These are phyloP conservation scores for Pterostichus madidus DNA, from an alignment of 2,888 invertebrate genomes.

Conservation along the genomic window DNA sequence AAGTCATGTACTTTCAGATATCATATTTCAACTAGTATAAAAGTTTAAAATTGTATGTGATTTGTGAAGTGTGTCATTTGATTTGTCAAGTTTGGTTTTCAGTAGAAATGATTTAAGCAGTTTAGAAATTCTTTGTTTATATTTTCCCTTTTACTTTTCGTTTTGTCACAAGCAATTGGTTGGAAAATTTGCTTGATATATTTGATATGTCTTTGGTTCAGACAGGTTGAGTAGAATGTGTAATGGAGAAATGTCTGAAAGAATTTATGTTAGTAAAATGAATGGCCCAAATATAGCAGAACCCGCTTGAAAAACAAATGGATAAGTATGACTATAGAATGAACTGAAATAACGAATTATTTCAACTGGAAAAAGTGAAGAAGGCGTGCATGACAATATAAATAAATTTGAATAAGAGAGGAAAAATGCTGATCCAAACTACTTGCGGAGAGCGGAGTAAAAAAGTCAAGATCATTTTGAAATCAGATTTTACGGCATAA, in stretches of 20 bases:
- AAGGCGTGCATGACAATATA: slow-evolving; percentile 56
- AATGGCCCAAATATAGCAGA: slow-evolving; percentile 51
- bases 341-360: slow-evolving; percentile 59
- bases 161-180: slow-evolving; percentile 57
- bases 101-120: slow-evolving; percentile 19
- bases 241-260: slow-evolving; percentile 57
- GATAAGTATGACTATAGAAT: slow-evolving; percentile 46
- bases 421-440: slow-evolving; percentile 12
- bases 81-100: slow-evolving; percentile 27
- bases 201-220: slow-evolving; percentile 58
- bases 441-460: background rate
- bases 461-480: background rate
- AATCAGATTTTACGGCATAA: background rate
- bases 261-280: slow-evolving; percentile 58
- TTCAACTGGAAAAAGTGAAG: slow-evolving; percentile 54
- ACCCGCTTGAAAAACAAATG: slow-evolving; percentile 48
- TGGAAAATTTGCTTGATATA: slow-evolving; percentile 59
- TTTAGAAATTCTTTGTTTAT: slow-evolving; percentile 43
- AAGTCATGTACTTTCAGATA: too few species aligned
- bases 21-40: too few species aligned
- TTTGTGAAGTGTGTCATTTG: background rate
- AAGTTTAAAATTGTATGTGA: background rate
- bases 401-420: slow-evolving; percentile 42
- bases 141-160: slow-evolving; percentile 51
- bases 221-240: slow-evolving; percentile 56